phyloP scores from a whole-genome alignment of 2,113 vertebrate genomes.

The Clupea harengus region DNA sequence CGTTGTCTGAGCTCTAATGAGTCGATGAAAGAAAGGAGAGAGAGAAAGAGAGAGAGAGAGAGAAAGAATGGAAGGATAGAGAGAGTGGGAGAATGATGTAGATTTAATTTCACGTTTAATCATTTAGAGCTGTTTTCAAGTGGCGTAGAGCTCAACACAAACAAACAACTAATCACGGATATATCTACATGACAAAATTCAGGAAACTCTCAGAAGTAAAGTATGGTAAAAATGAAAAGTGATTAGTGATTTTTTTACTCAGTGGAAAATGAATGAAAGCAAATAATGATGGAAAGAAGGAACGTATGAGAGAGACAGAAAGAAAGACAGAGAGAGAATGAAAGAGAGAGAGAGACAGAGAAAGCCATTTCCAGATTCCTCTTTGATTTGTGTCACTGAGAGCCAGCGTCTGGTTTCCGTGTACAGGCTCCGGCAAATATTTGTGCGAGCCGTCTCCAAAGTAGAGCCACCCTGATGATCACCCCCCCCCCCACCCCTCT shows the following conservation, averaged over 20 bases:
- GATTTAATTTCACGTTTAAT: background rate
- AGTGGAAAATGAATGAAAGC: background rate
- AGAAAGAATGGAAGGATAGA: background rate
- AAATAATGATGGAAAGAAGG: background rate
- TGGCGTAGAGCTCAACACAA: background rate
- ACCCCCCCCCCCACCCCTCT: slow-evolving; percentile 14
- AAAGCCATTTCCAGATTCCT: slow-evolving; percentile 41
- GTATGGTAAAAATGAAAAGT: background rate
- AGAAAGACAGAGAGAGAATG: background rate
- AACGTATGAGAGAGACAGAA: background rate
- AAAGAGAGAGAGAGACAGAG: background rate
- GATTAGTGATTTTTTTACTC: background rate
- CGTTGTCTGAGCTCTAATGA: background rate
- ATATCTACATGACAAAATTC: background rate
- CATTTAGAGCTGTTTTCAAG: background rate
- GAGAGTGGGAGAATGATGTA: background rate
- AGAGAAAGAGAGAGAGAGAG: background rate
- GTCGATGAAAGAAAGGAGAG: background rate
- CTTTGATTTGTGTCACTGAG: slow-evolving; percentile 42
- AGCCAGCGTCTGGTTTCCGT: slow-evolving; percentile 22
- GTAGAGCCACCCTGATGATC: slow-evolving; percentile 35
- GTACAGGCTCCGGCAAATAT: slow-evolving; percentile 61
- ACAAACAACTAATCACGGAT: background rate
- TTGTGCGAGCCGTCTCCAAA: slow-evolving; percentile 51
- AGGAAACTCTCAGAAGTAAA: background rate